phyloP scores from a whole-genome alignment of 1,140 invertebrate genomes.

The Nomia melanderi region DNA sequence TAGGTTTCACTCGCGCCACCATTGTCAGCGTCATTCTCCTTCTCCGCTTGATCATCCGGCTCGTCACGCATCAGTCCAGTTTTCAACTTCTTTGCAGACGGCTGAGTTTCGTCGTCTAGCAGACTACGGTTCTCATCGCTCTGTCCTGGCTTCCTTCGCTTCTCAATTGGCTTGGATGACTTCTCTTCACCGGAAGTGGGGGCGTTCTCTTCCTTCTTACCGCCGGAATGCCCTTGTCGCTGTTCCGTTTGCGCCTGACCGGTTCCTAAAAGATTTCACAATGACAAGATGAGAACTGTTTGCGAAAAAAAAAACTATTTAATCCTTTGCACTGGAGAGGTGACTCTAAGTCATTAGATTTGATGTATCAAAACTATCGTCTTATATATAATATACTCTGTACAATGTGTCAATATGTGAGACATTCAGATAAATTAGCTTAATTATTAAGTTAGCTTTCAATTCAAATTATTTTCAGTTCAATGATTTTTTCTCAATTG shows the following conservation, averaged over 20 bases:
- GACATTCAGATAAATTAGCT: no score
- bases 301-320: no score
- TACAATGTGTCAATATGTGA: no score
- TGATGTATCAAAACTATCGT: no score
- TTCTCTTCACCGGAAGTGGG: slow-evolving; percentile 62
- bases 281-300: no score
- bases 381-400: no score
- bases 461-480: no score
- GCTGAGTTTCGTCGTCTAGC: slow-evolving; percentile 73
- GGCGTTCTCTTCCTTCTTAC: slow-evolving; percentile 66
- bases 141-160: slow-evolving; percentile 79
- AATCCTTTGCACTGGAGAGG: no score
- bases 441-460: no score
- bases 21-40: slow-evolving; percentile 78
- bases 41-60: slow-evolving; percentile 79
- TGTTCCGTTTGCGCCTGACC: slow-evolving; percentile 77
- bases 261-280: no score
- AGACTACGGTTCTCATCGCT: slow-evolving; percentile 79
- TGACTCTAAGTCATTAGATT: no score
- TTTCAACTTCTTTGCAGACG: slow-evolving; percentile 81
- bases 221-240: slow-evolving; percentile 77
- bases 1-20: slow-evolving; percentile 86
- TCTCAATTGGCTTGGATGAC: slow-evolving; percentile 66
- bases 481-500: no score
- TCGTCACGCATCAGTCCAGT: slow-evolving; percentile 78